Base-by-base conservation (phyloP, 2,797 vertebrate genomes). In the Eleutherodactylus coqui region DNA sequence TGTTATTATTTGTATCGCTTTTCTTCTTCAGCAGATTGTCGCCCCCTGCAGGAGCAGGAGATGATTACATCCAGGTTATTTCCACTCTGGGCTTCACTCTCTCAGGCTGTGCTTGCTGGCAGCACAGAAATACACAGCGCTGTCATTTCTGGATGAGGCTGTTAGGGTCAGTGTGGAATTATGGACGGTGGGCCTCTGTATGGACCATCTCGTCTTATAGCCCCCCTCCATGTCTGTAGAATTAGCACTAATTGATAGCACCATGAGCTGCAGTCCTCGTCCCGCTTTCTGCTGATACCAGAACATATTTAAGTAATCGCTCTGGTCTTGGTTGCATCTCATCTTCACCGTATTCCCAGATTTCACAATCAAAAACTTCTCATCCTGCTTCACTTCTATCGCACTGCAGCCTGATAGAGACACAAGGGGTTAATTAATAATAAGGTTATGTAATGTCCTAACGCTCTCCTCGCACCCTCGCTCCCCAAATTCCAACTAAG, bases 241-340 rank as follows among this genome's bases (percentile, higher is more conserved):
- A 0, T 47, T 41, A 0, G 9, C 53, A 38, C 55, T 21, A 5
- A 6, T 13, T 7, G 84, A 85, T 1, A 8, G 17, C 14, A 73
- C 51, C 77, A 85, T 73, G 27, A 85, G 77, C 84, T 85, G 17
- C 41, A 85, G 67, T 2, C 47, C 67, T 32, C 75, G 49, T 6
- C 32, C 53, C 14, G 41, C 29, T 27, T 73, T 85, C 77, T 85
- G 84, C 34, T 73, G 77, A 43, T 85, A 85, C 84, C 84, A 85
- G 29, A 10, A 80, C 67, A 70, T 41, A 21, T 70, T 24, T 2
- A 21, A 10, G 67, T 70, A 41, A 21, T 11, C 13, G 10, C 19
- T 24, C 34, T 41, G 34, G 13, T 70, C 67, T 13, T 70, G 67
- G 10, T 24, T 38, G 8, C 67, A 70, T 3, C 67, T 41, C 67